Evolutionary conservation across 2,113 vertebrate species (phyloP).

Genomic region (Ictalurus furcatus): DNA sequence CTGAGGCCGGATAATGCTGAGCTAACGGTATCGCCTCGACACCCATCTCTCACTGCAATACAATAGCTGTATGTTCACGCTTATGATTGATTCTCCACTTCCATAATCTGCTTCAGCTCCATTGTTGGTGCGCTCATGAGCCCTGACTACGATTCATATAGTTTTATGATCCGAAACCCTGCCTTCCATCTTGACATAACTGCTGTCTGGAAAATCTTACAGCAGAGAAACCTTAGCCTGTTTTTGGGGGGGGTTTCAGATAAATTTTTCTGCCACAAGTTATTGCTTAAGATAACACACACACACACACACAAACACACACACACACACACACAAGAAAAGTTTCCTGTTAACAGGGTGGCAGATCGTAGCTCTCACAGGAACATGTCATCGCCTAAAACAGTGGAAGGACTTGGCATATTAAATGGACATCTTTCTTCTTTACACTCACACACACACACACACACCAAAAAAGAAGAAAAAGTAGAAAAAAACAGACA

Average conservation of each 20-base stretch:
- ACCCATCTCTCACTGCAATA: conserved; percentile 10
- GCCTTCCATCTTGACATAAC: conserved; percentile 29
- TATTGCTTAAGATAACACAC: conserved; percentile 22
- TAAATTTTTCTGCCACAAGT: neutral
- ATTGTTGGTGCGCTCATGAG: conserved; percentile 21
- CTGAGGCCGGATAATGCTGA: conserved; percentile 21
- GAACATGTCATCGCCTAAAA: neutral
- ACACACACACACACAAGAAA: conserved; percentile 12
- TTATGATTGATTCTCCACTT: conserved; percentile 46
- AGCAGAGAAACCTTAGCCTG: neutral
- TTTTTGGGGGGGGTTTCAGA: neutral
- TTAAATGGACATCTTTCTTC: neutral
- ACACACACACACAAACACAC: conserved; percentile 11
- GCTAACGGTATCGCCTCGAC: conserved; percentile 10
- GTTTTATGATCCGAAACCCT: conserved; percentile 42
- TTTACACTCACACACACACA: neutral
- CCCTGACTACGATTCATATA: conserved; percentile 44
- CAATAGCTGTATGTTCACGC: conserved; percentile 35
- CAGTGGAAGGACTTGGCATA: neutral
- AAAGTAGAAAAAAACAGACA: conserved; percentile 1
- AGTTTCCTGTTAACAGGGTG: conserved; percentile 6
- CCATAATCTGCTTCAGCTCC: conserved; percentile 20
- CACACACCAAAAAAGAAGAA: neutral
- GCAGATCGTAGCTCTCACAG: conserved; percentile 14
- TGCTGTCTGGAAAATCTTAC: conserved; percentile 20